These are phyloP conservation scores for Rosalia funebris DNA, from an alignment of 2,888 invertebrate genomes.

Conservation along the genomic window DNA sequence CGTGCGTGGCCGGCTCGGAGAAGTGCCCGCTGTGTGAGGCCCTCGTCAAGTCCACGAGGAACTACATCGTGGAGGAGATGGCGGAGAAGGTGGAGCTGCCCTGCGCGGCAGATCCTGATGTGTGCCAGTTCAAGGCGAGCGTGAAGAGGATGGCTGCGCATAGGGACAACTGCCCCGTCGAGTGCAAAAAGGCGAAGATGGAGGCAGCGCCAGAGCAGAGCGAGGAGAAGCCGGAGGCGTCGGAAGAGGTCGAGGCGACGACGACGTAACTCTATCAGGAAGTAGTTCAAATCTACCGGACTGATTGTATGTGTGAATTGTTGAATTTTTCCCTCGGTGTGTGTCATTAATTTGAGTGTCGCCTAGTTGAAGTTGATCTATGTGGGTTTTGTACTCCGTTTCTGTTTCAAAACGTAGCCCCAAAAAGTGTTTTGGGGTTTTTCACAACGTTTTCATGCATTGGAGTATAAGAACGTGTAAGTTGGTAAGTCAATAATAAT, in stretches of 20 bases:
- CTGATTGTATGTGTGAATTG: no score
- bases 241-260: background rate
- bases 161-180: conserved; percentile 32
- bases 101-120: conserved; percentile 30
- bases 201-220: conserved; percentile 3
- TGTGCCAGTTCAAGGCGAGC: conserved; percentile 26
- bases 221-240: background rate
- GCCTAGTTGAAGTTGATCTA: no score
- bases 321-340: no score
- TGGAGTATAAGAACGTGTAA: no score
- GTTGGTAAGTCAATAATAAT: no score
- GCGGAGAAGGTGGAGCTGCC: conserved; percentile 32
- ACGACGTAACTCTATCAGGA: no score
- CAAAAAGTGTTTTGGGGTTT: no score
- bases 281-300: no score
- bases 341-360: no score
- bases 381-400: no score
- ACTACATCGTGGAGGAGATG: conserved; percentile 32
- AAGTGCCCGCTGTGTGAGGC: conserved; percentile 40
- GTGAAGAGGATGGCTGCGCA: conserved; percentile 35
- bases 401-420: no score
- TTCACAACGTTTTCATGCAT: no score
- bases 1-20: conserved; percentile 31
- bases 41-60: conserved; percentile 30
- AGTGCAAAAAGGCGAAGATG: conserved; percentile 24